Evolutionary conservation across 2,888 invertebrate genomes (phyloP).

Genomic region (Stenotaenia linearis): DNA sequence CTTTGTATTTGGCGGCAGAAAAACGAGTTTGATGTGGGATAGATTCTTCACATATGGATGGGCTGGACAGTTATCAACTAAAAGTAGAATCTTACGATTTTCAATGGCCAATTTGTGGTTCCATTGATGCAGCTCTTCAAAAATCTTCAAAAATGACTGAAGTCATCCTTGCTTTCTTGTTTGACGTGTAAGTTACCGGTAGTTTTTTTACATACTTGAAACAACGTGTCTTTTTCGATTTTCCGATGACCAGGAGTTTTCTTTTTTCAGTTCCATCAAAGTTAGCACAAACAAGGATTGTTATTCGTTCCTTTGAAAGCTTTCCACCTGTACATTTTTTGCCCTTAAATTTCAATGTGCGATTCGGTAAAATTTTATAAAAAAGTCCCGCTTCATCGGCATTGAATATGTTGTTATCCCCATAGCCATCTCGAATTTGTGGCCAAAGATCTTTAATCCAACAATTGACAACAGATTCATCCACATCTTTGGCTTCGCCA

Average conservation of each 20-base stretch:
- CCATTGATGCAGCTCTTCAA: neutral
- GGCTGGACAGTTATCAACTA: neutral
- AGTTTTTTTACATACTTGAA: neutral
- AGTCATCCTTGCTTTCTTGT: neutral
- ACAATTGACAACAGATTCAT: neutral
- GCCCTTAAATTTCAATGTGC: neutral
- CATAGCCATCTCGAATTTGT: neutral
- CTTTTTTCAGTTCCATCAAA: neutral
- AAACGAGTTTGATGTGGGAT: neutral
- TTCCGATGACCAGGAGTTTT: neutral
- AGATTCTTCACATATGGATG: neutral
- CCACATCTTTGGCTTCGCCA: neutral
- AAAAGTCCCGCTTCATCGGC: neutral
- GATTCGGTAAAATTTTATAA: neutral
- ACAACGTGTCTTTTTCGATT: neutral
- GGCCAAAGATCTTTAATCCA: neutral
- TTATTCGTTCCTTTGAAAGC: neutral
- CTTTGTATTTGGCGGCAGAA: neutral
- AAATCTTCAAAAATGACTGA: neutral
- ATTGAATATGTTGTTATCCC: neutral
- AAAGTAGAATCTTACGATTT: neutral
- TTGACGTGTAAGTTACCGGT: neutral
- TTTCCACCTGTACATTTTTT: neutral
- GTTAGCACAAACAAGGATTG: neutral
- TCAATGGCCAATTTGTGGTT: neutral